Percentiles rank a stretch among this genome's conserved stretches.
Evolutionary conservation across 2,797 vertebrate species (phyloP).

Genomic region (Neoniphon sammara): DNA sequence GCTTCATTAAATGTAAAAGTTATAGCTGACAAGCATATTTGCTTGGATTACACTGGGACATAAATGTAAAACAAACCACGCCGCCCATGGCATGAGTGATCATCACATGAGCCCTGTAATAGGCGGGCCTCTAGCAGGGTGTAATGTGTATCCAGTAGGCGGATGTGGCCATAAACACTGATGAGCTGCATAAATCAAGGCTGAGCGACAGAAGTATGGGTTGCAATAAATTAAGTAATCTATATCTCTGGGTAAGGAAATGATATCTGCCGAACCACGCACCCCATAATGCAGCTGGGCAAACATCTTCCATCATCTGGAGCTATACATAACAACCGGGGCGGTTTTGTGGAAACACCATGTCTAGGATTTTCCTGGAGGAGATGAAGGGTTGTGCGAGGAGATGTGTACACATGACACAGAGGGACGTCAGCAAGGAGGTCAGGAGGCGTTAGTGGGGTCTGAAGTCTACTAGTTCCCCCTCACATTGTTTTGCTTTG

Average conservation of each 20-base stretch:
- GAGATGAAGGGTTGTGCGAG: not conserved
- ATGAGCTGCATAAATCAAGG: conserved; percentile 43
- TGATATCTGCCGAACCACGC: conserved; percentile 27
- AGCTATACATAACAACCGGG: conserved; percentile 20
- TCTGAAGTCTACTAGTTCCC: conserved; percentile 3
- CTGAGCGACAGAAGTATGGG: conserved; percentile 37
- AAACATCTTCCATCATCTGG: conserved; percentile 53
- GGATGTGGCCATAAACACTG: conserved; percentile 29
- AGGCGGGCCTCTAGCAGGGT: conserved; percentile 8
- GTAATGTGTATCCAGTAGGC: conserved; percentile 12
- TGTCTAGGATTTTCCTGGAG: not conserved
- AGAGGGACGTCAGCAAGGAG: conserved; percentile 17
- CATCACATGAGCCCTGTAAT: conserved; percentile 3
- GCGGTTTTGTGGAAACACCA: conserved; percentile 20
- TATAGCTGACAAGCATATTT: not conserved
- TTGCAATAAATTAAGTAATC: conserved; percentile 7
- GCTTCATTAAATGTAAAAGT: not conserved
- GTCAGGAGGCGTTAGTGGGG: conserved; percentile 3
- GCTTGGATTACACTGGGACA: not conserved
- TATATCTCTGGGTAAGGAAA: conserved; percentile 2
- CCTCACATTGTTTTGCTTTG: conserved; percentile 23
- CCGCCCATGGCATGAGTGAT: conserved; percentile 22
- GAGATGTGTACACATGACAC: not conserved
- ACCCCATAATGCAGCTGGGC: conserved; percentile 32
- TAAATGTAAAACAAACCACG: conserved; percentile 16